These are phyloP conservation scores for Drosophila guanche DNA, from an alignment of 1,140 invertebrate genomes.

Conservation along the genomic window DNA sequence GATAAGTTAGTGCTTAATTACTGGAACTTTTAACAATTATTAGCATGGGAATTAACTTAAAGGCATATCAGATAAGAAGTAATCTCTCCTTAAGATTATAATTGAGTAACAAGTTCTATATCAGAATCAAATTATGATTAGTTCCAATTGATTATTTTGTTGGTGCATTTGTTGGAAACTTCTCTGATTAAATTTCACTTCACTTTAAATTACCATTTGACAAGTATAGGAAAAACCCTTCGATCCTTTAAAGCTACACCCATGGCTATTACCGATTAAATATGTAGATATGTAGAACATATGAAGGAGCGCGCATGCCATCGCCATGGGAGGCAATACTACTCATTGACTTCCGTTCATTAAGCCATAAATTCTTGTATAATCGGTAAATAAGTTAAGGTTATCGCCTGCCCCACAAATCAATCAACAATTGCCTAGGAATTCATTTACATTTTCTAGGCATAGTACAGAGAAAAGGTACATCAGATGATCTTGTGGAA, in stretches of 20 bases:
- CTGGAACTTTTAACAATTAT: slow-evolving; percentile 5
- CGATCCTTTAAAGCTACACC: no score
- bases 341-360: slow-evolving; percentile 40
- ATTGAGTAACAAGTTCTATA: no score
- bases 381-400: slow-evolving; percentile 5
- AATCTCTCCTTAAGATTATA: no score
- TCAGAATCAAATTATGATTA: no score
- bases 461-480: slow-evolving; percentile 1
- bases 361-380: slow-evolving; percentile 31
- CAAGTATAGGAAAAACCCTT: no score
- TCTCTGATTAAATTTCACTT: no score
- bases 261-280: no score
- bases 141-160: no score
- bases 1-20: slow-evolving; percentile 14
- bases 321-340: slow-evolving; percentile 12
- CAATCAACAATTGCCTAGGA: slow-evolving; percentile 47
- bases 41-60: neutral
- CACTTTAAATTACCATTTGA: no score
- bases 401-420: slow-evolving; percentile 25
- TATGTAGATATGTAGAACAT: neutral
- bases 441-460: slow-evolving; percentile 20
- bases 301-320: slow-evolving; percentile 2
- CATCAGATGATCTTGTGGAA: slow-evolving; percentile 11
- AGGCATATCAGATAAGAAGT: slow-evolving; percentile 1
- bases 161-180: no score